phyloP scores from a whole-genome alignment of 2,113 vertebrate species.

The Jacana jacana region DNA sequence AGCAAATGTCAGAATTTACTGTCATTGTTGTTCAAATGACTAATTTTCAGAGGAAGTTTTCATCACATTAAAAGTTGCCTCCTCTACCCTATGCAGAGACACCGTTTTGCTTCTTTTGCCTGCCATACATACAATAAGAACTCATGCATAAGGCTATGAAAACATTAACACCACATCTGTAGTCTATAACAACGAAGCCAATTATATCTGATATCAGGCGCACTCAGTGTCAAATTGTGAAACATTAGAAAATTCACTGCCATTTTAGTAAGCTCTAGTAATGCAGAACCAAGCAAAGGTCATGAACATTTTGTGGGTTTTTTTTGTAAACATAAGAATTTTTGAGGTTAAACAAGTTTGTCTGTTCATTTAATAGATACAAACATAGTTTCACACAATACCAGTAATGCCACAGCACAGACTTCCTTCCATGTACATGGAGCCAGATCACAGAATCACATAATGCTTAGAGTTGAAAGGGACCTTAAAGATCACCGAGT shows the following conservation, averaged over 20 bases:
- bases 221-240: neutral
- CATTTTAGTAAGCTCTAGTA: neutral
- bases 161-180: neutral
- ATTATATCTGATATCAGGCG: neutral
- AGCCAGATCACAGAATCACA: neutral
- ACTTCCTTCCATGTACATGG: fast-evolving
- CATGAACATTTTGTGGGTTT: no score
- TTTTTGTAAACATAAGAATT: neutral
- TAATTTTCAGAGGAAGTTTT: neutral
- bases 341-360: neutral
- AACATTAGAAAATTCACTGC: neutral
- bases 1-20: neutral
- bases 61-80: neutral
- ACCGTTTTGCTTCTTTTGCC: neutral
- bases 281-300: neutral
- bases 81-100: neutral
- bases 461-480: no score
- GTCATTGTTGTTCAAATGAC: neutral
- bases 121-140: neutral
- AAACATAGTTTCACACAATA: neutral
- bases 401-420: neutral
- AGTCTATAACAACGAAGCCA: neutral
- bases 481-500: no score
- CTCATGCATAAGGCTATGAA: neutral
- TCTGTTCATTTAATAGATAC: neutral